These are phyloP conservation scores for Trogon melanurus DNA, from an alignment of 2,113 vertebrate genomes.

Conservation along the genomic window DNA sequence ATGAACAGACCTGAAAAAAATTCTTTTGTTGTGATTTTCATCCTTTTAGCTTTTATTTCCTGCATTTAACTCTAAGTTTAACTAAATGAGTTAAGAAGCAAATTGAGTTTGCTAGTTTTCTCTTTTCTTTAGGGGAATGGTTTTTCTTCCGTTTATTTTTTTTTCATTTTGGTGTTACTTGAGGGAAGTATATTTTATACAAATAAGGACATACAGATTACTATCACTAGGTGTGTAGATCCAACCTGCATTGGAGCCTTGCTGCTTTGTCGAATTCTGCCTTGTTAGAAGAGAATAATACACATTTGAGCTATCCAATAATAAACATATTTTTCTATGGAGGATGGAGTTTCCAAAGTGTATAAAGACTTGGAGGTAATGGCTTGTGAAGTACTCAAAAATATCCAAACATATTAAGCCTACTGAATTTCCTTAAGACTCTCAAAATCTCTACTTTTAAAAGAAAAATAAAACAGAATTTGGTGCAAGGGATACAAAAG, in stretches of 20 bases:
- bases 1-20: background rate
- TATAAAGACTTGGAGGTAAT: background rate
- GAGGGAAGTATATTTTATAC: background rate
- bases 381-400: background rate
- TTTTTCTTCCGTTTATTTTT: background rate
- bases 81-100: background rate
- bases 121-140: background rate
- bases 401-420: background rate
- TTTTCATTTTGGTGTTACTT: background rate
- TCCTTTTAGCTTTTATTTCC: background rate
- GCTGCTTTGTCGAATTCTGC: background rate
- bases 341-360: background rate
- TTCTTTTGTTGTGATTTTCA: background rate
- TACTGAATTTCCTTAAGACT: background rate
- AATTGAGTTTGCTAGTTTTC: background rate
- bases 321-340: background rate
- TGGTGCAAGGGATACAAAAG: background rate
- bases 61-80: background rate
- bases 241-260: background rate
- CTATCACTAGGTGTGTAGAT: background rate
- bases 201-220: background rate
- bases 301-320: background rate
- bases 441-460: background rate
- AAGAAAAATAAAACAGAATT: background rate
- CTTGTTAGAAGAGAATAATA: background rate